Conservation (phyloP, 2,888 invertebrate genomes). For the Himalopsyche tibetana region DNA sequence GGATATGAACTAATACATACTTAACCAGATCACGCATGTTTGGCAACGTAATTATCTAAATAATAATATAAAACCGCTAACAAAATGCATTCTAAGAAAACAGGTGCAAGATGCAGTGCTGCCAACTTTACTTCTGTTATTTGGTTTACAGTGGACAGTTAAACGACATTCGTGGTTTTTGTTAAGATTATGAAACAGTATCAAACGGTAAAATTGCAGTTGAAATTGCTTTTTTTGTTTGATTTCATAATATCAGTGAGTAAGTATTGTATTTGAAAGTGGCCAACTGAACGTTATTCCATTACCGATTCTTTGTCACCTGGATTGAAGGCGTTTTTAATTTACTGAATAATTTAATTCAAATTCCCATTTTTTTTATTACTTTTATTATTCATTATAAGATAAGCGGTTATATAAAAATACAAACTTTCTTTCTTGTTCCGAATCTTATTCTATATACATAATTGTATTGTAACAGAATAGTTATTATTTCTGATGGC, state of each 20-base stretch:
- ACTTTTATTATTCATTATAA: not conserved
- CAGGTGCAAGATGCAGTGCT: not conserved
- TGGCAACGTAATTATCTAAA: too few species aligned
- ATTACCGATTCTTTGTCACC: not conserved
- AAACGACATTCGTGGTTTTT: not conserved
- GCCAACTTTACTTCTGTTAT: slow-evolving; percentile 1
- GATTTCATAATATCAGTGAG: not conserved
- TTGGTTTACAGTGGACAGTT: not conserved
- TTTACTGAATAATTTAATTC: not conserved
- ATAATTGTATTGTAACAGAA: too few species aligned
- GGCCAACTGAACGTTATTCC: not conserved
- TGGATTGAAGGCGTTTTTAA: not conserved
- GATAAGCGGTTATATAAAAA: too few species aligned
- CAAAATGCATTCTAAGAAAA: not conserved
- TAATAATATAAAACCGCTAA: not conserved
- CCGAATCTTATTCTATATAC: too few species aligned
- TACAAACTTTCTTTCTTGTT: too few species aligned
- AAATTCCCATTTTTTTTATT: not conserved
- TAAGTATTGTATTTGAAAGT: slow-evolving; percentile 25
- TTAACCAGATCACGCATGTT: too few species aligned
- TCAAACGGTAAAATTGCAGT: slow-evolving; percentile 10
- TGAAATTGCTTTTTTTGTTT: not conserved
- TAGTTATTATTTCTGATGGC: too few species aligned
- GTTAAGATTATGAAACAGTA: not conserved
- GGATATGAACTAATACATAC: too few species aligned